Base-by-base conservation (phyloP, 2,797 vertebrate species). In the Toxotes lorentzi region DNA sequence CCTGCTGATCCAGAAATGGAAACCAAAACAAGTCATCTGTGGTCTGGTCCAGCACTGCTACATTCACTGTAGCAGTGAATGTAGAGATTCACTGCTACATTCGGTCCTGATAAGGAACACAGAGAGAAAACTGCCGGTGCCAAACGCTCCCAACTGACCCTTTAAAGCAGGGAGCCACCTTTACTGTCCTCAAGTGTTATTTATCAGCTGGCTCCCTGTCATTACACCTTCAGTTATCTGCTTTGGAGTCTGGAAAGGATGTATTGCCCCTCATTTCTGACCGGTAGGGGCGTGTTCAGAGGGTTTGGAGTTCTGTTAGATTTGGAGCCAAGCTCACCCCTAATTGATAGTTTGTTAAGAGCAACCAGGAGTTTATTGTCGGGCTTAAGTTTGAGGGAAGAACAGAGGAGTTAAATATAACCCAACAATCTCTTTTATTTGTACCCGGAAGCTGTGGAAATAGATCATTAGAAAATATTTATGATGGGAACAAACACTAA, bases 271-370 rank as follows among this genome's bases (percentile, higher is more conserved):
- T 75, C n/a, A 57, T 78, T 63, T 65, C 43, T 66, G 61, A 68
- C 51, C 19, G 17, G 73, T 30, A 62, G 72, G 50, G 84, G 73
- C 12, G 9, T 85, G 70, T 40, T 60, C 60, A 62, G 38, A 23
- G 63, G 58, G 35, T 45, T 19, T 62, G 58, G 61, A 10, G 62
- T 57, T 30, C 62, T 70, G 58, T 57, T 70, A 30, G 32, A 38
- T 23, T 53, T 41, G 30, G 16, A 74, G 30, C 17, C 27, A 17
- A 30, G n/a, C 38, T 63, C 4, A 0, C 34, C 70, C 32, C 53
- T 75, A 87, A 85, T 76, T 76, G 66, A 60, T n/a, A 43, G 70
- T 79, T 89, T 76, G 59, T 43, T 71, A 79, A 51, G 62, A 66
- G 70, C 41, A 45, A 57, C 50, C 0, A 10, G n/a, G 4, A 30